Evolutionary conservation across 2,888 invertebrate genomes (phyloP).

Genomic region (Cyclophora albipunctata): DNA sequence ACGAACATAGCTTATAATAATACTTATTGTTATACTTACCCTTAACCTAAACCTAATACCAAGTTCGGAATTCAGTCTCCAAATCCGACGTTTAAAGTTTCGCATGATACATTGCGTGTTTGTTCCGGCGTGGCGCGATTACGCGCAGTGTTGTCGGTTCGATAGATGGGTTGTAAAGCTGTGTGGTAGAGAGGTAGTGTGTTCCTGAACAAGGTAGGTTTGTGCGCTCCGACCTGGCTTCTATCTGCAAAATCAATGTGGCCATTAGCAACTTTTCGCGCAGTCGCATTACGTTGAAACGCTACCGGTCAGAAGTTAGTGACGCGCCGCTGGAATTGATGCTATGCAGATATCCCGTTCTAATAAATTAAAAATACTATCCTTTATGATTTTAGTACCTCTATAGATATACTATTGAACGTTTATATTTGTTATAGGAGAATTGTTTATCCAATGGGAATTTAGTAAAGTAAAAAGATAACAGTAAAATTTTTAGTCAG

Average conservation of each 20-base stretch:
- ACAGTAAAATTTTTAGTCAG: slow-evolving; percentile 9
- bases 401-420: no score
- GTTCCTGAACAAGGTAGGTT: slow-evolving; percentile 54
- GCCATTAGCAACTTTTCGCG: slow-evolving; percentile 74
- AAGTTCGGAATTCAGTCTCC: slow-evolving; percentile 20
- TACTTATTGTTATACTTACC: slow-evolving; percentile 63
- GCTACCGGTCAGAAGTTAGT: slow-evolving; percentile 59
- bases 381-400: no score
- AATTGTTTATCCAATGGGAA: slow-evolving; percentile 2
- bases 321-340: slow-evolving; percentile 17
- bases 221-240: slow-evolving; percentile 69
- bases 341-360: slow-evolving; percentile 34
- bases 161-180: slow-evolving; percentile 30
- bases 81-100: slow-evolving; percentile 22
- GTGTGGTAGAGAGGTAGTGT: slow-evolving; percentile 28
- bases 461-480: slow-evolving; percentile 2
- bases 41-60: slow-evolving; percentile 38
- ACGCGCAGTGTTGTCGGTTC: slow-evolving; percentile 21
- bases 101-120: slow-evolving; percentile 39
- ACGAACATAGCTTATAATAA: slow-evolving; percentile 61
- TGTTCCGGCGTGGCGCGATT: slow-evolving; percentile 17
- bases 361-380: slow-evolving; percentile 5
- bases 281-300: slow-evolving; percentile 65
- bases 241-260: slow-evolving; percentile 77
- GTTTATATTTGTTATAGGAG: not conserved